Evolutionary conservation across 2,797 vertebrate species (phyloP).

Genomic region (Glossophaga mutica): DNA sequence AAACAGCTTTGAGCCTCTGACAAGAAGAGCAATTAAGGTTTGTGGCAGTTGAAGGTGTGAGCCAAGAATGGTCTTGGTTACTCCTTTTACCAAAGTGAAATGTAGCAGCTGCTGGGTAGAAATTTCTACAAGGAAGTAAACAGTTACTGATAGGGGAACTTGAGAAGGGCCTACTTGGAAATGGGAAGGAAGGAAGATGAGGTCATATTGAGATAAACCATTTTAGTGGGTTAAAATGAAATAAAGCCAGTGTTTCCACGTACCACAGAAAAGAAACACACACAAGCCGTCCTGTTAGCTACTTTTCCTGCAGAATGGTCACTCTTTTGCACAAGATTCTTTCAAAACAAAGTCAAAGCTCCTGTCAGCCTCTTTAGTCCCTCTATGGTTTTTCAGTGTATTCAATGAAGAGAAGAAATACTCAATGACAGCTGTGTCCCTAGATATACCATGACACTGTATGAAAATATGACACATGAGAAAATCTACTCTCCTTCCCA

Average conservation of each 20-base stretch:
- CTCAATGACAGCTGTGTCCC: neutral
- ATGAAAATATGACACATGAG: neutral
- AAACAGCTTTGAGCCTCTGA: neutral
- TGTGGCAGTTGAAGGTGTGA: neutral
- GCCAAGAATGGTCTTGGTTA: neutral
- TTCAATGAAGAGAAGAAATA: neutral
- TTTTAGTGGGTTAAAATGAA: neutral
- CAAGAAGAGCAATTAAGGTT: neutral
- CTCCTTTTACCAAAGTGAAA: neutral
- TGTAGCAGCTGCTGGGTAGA: neutral
- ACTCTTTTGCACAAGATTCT: neutral
- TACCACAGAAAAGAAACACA: neutral
- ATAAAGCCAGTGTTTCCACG: constrained; percentile 33
- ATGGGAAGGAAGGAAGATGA: constrained; percentile 71
- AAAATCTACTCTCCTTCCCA: neutral
- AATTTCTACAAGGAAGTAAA: constrained; percentile 53
- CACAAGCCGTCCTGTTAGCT: neutral
- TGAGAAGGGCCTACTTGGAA: constrained; percentile 37
- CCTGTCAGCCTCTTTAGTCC: neutral
- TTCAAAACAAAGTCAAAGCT: neutral
- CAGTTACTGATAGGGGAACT: neutral
- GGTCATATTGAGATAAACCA: constrained; percentile 39
- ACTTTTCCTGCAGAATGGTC: neutral
- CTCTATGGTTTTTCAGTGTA: neutral
- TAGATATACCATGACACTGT: neutral